Evolutionary conservation across 2,888 invertebrate species (phyloP).

Genomic region (Heliothis peltigera): DNA sequence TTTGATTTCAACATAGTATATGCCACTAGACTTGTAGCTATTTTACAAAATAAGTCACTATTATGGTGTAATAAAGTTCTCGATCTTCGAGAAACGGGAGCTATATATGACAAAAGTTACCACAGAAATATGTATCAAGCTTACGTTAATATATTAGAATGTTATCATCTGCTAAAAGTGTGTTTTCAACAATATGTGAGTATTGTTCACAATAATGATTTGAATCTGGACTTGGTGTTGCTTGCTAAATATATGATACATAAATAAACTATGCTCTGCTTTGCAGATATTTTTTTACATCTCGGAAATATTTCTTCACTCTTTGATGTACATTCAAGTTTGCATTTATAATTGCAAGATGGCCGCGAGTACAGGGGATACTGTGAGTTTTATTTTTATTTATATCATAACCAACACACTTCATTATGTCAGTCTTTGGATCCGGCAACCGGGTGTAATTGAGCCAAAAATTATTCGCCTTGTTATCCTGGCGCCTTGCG

Average conservation of each 20-base stretch:
- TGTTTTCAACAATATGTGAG: conserved; percentile 28
- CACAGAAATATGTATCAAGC: conserved; percentile 9
- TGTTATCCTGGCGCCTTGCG: too few relatives aligned
- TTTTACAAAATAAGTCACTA: conserved; percentile 14
- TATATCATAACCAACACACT: too few relatives aligned
- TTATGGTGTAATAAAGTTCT: conserved; percentile 1
- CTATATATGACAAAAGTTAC: neutral
- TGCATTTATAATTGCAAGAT: neutral
- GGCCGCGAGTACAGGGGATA: neutral
- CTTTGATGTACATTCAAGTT: conserved; percentile 12
- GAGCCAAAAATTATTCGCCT: too few relatives aligned
- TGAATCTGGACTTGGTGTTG: too few relatives aligned
- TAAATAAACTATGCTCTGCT: neutral
- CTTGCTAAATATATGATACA: too few relatives aligned
- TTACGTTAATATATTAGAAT: conserved; percentile 26
- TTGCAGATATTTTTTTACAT: conserved; percentile 19
- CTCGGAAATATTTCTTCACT: conserved; percentile 14
- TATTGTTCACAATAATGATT: neutral
- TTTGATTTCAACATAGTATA: conserved; percentile 26
- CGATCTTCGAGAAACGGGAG: neutral
- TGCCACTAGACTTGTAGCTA: conserved; percentile 1
- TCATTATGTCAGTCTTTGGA: too few relatives aligned
- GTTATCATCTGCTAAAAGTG: conserved; percentile 25
- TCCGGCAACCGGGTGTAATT: too few relatives aligned
- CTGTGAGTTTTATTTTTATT: conserved; percentile 17